These are phyloP conservation scores for Eumeta japonica DNA, from an alignment of 1,140 invertebrate genomes.

Conservation along the genomic window DNA sequence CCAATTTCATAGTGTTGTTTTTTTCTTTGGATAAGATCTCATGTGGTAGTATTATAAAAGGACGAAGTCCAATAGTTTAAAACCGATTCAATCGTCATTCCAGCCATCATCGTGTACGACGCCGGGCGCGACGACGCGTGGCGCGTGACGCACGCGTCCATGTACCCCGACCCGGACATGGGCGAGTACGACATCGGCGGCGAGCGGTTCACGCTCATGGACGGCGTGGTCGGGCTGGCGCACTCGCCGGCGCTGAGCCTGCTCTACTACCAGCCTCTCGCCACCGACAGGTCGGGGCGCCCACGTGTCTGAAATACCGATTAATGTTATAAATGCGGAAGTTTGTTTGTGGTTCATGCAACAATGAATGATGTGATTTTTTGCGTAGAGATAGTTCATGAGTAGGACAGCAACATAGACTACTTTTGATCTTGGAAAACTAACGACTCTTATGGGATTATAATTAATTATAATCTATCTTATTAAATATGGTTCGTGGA, in stretches of 20 bases:
- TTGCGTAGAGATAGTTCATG: background rate
- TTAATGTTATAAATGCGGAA: background rate
- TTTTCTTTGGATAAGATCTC: no score
- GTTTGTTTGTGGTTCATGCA: background rate
- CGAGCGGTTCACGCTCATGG: slow-evolving; percentile 71
- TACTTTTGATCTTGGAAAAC: no score
- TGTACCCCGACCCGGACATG: slow-evolving; percentile 79
- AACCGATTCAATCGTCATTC: no score
- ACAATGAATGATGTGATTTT: no score
- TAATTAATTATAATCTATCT: no score
- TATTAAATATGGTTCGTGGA: no score
- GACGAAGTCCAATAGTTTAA: no score
- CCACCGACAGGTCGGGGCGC: slow-evolving; percentile 67
- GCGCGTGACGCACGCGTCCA: slow-evolving; percentile 72
- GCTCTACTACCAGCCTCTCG: slow-evolving; percentile 78
- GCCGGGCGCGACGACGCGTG: slow-evolving; percentile 69
- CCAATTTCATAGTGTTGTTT: no score
- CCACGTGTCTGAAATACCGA: no score
- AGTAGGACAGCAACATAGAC: no score
- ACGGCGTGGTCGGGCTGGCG: slow-evolving; percentile 76
- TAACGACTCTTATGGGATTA: no score
- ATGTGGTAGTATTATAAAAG: no score
- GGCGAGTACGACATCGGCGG: slow-evolving; percentile 65
- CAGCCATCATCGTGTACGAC: slow-evolving; percentile 74
- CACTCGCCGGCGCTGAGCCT: slow-evolving; percentile 66